A percentile compares a stretch with the other conserved stretches of the same genome.
phyloP scores from a whole-genome alignment of 2,888 invertebrate species.

The Hypena proboscidalis region DNA sequence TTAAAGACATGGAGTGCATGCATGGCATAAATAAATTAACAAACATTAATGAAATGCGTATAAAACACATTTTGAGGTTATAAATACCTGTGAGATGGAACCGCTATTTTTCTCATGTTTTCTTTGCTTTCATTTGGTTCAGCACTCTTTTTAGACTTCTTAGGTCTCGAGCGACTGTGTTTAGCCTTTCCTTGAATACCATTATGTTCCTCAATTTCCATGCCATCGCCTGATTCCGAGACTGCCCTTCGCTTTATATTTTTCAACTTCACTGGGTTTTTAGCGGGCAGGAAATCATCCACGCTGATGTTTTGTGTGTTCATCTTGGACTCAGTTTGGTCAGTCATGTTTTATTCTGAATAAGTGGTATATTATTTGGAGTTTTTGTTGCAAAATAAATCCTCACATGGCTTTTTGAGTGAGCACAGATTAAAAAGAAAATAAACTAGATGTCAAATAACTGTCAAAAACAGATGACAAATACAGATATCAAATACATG shows the following conservation, averaged over 20 bases:
- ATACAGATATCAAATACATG: neutral
- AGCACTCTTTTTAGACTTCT: conserved; percentile 66
- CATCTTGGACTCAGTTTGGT: conserved; percentile 52
- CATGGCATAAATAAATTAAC: too few species aligned
- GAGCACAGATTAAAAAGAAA: conserved; percentile 30
- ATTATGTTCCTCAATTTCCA: conserved; percentile 89
- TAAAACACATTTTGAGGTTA: conserved; percentile 49
- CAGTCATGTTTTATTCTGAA: conserved; percentile 18
- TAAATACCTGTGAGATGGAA: conserved; percentile 93
- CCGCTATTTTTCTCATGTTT: conserved; percentile 90
- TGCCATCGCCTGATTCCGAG: conserved; percentile 81
- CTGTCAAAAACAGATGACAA: neutral
- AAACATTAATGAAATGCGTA: neutral
- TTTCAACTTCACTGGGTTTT: conserved; percentile 73
- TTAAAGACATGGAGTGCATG: too few species aligned
- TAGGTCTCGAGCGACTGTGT: conserved; percentile 69
- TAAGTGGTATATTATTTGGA: conserved; percentile 5
- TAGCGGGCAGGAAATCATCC: conserved; percentile 81
- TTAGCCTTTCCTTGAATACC: conserved; percentile 82
- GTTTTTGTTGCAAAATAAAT: conserved; percentile 32
- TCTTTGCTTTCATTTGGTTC: conserved; percentile 84
- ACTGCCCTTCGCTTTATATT: conserved; percentile 82
- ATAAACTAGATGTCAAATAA: neutral
- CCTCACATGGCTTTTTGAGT: conserved; percentile 37
- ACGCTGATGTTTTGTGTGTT: conserved; percentile 81